Percentiles rank a stretch among this genome's conserved stretches.
Conservation (phyloP, 2,797 vertebrate species). For the Danio aesculapii region DNA sequence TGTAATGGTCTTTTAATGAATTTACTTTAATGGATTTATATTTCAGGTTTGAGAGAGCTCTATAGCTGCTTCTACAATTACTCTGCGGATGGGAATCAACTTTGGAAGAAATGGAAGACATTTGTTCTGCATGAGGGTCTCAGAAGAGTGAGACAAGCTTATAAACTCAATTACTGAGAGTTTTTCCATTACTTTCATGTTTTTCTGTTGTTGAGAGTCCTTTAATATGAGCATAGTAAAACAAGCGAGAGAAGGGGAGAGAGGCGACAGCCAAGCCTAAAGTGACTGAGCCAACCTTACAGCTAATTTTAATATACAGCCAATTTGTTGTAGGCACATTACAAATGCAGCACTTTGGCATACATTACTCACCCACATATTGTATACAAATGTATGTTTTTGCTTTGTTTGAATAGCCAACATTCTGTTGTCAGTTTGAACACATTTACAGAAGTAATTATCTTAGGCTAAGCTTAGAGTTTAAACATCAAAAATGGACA, state of each 20-base stretch:
- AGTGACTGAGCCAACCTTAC: conserved; percentile 54
- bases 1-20: neutral
- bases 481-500: neutral
- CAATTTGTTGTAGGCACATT: conserved; percentile 42
- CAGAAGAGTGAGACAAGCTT: conserved; percentile 45
- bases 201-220: conserved; percentile 53
- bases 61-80: conserved; percentile 27
- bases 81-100: conserved; percentile 47
- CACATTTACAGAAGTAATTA: neutral
- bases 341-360: neutral
- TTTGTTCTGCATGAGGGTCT: conserved; percentile 46
- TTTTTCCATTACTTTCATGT: conserved; percentile 49
- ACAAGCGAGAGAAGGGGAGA: conserved; percentile 16
- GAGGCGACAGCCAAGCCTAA: conserved; percentile 32
- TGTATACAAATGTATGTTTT: neutral
- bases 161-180: conserved; percentile 56
- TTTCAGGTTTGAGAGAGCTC: conserved; percentile 11
- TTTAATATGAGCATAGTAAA: conserved; percentile 56
- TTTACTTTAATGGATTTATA: conserved; percentile 37
- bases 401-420: neutral
- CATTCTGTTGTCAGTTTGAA: neutral
- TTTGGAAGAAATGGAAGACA: conserved; percentile 50
- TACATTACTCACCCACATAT: neutral
- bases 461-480: neutral
- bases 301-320: conserved; percentile 36